Evolutionary conservation across 2,888 invertebrate species (phyloP), one percentile per base, ranked within the genome.

Genomic region (Meliscaeva auricollis): DNA sequence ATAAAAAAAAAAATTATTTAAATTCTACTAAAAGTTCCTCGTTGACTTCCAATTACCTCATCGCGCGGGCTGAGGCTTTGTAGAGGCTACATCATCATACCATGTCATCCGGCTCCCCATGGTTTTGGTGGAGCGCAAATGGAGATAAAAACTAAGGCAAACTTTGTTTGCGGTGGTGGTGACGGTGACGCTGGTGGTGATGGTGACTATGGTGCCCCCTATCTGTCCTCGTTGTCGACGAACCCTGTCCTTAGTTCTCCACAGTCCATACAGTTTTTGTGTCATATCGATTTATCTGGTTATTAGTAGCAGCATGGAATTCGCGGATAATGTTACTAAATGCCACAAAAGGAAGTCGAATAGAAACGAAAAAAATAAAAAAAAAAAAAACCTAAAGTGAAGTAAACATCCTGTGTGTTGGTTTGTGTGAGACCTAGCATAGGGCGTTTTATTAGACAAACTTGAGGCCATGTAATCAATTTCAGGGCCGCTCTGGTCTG

Each of bases 231-330:
- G n/a, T n/a, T 38, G 13, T 9, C 26, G 15, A 46, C 26, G 30
- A 35, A 13, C 38, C n/a, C 44, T 32, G 30, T 30, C 60, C 38
- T 54, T 54, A 69, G 69, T 41, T 54, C 15, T 26, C 66, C 48
- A 15, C 75, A 38, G 38, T 38, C 13, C 38, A 38, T 0, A 26
- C 46, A 54, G 48, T 35, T 70, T n/a, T 62, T 64, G 76, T 77
- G 85, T 72, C 85, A 62, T 84, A 84, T 85, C 85, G 81, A 85
- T 85, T 81, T 77, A 80, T 73, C 81, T 77, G 81, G 80, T 64
- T 81, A 77, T 85, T 72, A 69, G 85, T 64, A 66, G 79, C 70
- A 35, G 70, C 52, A 66, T 66, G 58, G 52, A 72, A 50, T 54
- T 75, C 52, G 38, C 48, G 70, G 58, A 82, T 81, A 72, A 72